Evolutionary conservation across 2,797 vertebrate species (phyloP).

Genomic region (Etheostoma perlongum): DNA sequence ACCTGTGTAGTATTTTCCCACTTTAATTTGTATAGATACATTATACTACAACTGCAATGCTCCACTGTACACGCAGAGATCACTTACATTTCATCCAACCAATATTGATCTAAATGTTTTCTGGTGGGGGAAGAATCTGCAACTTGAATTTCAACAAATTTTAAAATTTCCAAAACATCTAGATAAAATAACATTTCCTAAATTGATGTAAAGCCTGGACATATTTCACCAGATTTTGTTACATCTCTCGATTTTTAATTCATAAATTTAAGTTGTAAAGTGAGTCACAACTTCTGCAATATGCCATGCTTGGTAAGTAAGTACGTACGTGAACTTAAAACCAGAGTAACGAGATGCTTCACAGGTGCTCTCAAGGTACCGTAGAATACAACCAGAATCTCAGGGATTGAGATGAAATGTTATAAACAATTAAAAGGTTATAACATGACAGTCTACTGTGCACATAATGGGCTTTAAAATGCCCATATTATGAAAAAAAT

Average conservation of each 20-base stretch:
- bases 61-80: neutral
- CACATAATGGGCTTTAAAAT: neutral
- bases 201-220: neutral
- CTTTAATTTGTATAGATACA: neutral
- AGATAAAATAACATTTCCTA: neutral
- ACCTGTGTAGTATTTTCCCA: neutral
- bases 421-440: neutral
- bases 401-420: neutral
- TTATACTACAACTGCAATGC: neutral
- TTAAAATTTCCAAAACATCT: neutral
- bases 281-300: neutral
- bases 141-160: neutral
- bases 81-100: neutral
- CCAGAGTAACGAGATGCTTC: neutral
- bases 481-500: too few relatives aligned
- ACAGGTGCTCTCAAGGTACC: too few relatives aligned
- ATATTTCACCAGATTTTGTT: neutral
- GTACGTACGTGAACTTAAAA: neutral
- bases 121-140: neutral
- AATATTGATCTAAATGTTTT: neutral
- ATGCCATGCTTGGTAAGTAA: neutral
- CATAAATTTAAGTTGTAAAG: neutral
- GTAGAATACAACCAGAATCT: too few relatives aligned
- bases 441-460: neutral
- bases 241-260: neutral